Conservation (phyloP, 2,113 vertebrate genomes). For the Eurypyga helias region DNA sequence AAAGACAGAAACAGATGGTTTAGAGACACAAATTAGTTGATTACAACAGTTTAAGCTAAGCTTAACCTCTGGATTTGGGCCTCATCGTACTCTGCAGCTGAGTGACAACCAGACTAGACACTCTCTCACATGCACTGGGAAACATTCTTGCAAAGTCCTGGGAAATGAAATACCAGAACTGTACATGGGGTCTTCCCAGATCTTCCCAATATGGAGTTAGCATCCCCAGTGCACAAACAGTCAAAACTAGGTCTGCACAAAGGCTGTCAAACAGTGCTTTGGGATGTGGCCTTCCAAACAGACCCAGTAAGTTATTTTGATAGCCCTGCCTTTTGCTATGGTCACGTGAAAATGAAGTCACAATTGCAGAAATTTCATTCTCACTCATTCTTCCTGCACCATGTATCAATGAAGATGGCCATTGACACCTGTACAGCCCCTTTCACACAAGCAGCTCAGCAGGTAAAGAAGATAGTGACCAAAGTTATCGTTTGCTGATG, state of each 20-base stretch:
- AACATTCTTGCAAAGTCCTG: background rate
- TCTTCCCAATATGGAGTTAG: background rate
- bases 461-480: background rate
- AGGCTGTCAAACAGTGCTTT: background rate
- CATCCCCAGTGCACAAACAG: too few relatives aligned
- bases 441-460: background rate
- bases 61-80: constrained; percentile 9
- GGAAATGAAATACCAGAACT: background rate
- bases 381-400: background rate
- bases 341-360: background rate
- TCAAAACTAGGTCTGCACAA: background rate
- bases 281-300: background rate
- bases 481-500: background rate
- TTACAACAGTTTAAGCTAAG: background rate
- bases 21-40: background rate
- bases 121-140: background rate
- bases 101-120: background rate
- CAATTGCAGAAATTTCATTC: background rate
- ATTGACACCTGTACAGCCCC: background rate
- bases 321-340: background rate
- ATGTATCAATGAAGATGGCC: background rate
- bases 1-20: background rate
- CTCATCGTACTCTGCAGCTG: background rate
- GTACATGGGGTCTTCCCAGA: background rate
- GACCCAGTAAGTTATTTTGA: background rate